Base-by-base conservation (phyloP, 2,113 vertebrate species). In the Notiomystis cincta region DNA sequence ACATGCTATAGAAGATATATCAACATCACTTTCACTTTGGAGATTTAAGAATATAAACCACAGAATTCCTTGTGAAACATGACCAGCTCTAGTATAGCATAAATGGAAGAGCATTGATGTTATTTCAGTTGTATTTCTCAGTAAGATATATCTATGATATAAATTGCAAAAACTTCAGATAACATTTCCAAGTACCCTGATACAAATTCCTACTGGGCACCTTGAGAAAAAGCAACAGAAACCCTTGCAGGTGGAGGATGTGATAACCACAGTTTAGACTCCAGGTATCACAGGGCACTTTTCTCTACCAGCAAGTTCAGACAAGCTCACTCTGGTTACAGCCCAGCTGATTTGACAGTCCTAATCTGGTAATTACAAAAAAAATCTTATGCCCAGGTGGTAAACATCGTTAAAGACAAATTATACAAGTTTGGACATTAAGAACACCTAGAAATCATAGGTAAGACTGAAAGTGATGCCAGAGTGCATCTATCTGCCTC, bases 11-110 rank as follows among this genome's bases (percentile, higher is more conserved):
- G 38, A 14, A 38, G 15, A 38, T 73, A 67, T 1, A 2, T 58
- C 42, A 88, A 40, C 5, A 54, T 50, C 35, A 42, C 4, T 77
- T 90, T 72, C 12, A 13, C 7, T 77, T 42, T 42, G 21, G 40
- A 90, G 18, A 85, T 90, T 35, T 77, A 93, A 78, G 45, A 82
- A 51, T 42, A 70, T 15, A 70, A 66, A 37, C 17, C 28, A 70
- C 33, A 70, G 23, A 92, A 42, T 73, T 47, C 28, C n/a, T 84
- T 75, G 44, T 24, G 47, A 78, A 89, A 70, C 24, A 16, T 45
- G 40, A 79, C 22, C 31, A 71, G 14, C 4, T 23, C 28, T n/a
- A 79, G 44, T 27, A 48, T 6, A 58, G 20, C 0, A 0, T 31
- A 89, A 42, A n/a, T 35, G 15, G n/a, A 80, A 65, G 13, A 53